phyloP scores from a whole-genome alignment of 64 coral and sea anemone genomes.

The Acropora yongei region DNA sequence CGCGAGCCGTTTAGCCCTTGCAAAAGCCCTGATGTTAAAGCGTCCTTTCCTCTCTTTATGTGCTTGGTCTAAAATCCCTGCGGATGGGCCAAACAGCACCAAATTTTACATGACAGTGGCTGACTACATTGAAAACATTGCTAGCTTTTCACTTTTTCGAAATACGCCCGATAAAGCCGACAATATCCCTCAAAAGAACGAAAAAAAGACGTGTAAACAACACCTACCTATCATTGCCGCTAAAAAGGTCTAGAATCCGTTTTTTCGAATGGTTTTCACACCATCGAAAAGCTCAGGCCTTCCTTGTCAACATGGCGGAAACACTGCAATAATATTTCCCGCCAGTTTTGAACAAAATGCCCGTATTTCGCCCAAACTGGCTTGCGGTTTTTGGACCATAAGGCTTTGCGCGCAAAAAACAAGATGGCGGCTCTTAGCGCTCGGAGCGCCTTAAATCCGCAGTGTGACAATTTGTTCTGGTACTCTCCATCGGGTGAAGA shows the following conservation, averaged over 20 bases:
- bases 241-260: slow-evolving; percentile 67
- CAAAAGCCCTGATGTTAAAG: slow-evolving; percentile 77
- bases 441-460: slow-evolving; percentile 40
- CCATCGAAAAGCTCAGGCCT: slow-evolving; percentile 60
- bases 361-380: slow-evolving; percentile 13
- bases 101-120: slow-evolving; percentile 61
- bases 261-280: slow-evolving; percentile 39
- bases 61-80: slow-evolving; percentile 77
- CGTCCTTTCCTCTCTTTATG: slow-evolving; percentile 61
- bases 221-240: slow-evolving; percentile 59
- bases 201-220: slow-evolving; percentile 55
- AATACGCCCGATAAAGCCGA: slow-evolving; percentile 54
- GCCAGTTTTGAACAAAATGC: slow-evolving; percentile 65
- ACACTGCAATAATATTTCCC: slow-evolving; percentile 51
- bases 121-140: slow-evolving; percentile 54
- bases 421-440: slow-evolving; percentile 50
- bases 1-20: slow-evolving; percentile 67
- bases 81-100: slow-evolving; percentile 41
- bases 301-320: slow-evolving; percentile 62
- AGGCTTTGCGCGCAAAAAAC: slow-evolving; percentile 58
- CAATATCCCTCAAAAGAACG: slow-evolving; percentile 57
- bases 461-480: slow-evolving; percentile 8
- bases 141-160: slow-evolving; percentile 75
- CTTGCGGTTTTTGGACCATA: slow-evolving; percentile 52
- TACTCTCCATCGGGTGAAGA: too few species aligned